Conservation (phyloP, 2,888 invertebrate species). For the Erebia epiphron region DNA sequence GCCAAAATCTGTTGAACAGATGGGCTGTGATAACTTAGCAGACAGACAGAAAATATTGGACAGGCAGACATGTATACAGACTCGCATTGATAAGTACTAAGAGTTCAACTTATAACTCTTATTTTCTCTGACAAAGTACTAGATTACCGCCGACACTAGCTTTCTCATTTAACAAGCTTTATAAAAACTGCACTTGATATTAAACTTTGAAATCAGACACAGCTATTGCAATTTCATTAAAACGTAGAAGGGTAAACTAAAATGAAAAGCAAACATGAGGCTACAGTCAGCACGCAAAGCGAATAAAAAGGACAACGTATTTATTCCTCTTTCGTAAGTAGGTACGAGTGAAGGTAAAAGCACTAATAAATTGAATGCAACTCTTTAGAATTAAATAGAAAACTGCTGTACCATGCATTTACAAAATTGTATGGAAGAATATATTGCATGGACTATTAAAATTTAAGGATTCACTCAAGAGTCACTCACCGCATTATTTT, state of each 20-base stretch:
- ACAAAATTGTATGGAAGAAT: too few relatives aligned
- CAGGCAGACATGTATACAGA: too few relatives aligned
- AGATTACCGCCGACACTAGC: too few relatives aligned
- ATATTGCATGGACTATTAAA: too few relatives aligned
- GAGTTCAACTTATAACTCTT: too few relatives aligned
- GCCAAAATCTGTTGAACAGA: too few relatives aligned
- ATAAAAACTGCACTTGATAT: background rate
- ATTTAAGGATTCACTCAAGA: too few relatives aligned
- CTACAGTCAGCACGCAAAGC: background rate
- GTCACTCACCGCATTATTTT: too few relatives aligned
- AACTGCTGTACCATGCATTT: background rate
- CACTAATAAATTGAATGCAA: conserved; percentile 1
- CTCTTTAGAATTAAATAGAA: background rate
- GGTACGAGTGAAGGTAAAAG: background rate
- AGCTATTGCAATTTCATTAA: background rate
- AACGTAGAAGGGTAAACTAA: background rate
- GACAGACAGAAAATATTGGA: too few relatives aligned
- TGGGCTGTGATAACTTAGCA: too few relatives aligned
- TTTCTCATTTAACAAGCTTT: background rate
- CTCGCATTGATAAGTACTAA: too few relatives aligned
- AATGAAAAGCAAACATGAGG: conserved; percentile 4
- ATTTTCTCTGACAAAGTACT: too few relatives aligned
- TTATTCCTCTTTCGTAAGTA: conserved; percentile 1
- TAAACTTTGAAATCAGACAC: background rate
- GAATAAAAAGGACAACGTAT: conserved; percentile 8